These are phyloP conservation scores for Gobius niger DNA, from an alignment of 2,113 vertebrate genomes.

Conservation along the genomic window DNA sequence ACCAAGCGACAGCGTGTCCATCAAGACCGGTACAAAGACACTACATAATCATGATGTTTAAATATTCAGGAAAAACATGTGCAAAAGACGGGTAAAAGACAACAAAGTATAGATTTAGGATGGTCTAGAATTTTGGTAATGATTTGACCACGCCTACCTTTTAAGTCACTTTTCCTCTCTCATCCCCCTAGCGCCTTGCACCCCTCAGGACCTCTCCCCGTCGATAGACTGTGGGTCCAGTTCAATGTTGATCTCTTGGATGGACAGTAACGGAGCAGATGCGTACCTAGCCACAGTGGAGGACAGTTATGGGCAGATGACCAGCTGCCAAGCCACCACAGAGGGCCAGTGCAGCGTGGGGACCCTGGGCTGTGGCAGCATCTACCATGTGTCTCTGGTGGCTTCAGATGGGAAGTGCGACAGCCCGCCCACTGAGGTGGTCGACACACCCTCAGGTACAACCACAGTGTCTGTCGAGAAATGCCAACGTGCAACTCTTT, in stretches of 20 bases:
- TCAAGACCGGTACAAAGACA: conserved; percentile 69
- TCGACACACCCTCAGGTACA: conserved; percentile 65
- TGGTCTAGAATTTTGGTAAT: too few species aligned
- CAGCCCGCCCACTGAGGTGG: conserved; percentile 53
- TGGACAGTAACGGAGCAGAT: conserved; percentile 63
- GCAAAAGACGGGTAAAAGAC: neutral
- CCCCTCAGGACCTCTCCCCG: conserved; percentile 50
- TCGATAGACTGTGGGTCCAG: conserved; percentile 58
- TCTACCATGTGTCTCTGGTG: conserved; percentile 67
- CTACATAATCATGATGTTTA: neutral
- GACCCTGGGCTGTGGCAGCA: conserved; percentile 68
- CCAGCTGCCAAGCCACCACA: conserved; percentile 62
- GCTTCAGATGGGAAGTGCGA: conserved; percentile 74
- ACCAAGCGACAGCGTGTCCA: conserved; percentile 47
- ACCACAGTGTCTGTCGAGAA: neutral
- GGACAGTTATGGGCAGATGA: conserved; percentile 58
- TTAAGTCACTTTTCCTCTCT: conserved; percentile 1
- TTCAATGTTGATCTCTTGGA: conserved; percentile 68
- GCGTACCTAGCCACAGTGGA: conserved; percentile 65
- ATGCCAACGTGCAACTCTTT: neutral
- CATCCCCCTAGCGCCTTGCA: conserved; percentile 70
- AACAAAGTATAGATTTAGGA: too few species aligned
- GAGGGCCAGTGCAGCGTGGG: conserved; percentile 64
- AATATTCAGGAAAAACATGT: neutral
- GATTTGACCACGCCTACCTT: neutral